Percentiles rank a stretch among this genome's conserved stretches.
Evolutionary conservation across 2,797 vertebrate genomes (phyloP).

Genomic region (Podargus strigoides): DNA sequence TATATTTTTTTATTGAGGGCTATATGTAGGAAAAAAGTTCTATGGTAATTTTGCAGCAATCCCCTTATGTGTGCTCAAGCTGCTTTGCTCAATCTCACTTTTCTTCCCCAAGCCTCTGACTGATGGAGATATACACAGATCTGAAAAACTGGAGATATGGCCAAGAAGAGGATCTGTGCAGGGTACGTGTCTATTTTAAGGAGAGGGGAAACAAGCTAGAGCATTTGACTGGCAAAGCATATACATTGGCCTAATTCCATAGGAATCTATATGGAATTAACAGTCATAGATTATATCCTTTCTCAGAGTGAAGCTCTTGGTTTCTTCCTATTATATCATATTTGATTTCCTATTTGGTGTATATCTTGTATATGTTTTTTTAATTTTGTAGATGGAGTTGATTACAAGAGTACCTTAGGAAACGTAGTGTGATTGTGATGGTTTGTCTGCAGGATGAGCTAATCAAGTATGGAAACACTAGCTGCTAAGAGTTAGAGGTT

Average conservation of each 20-base stretch:
- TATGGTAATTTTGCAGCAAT: neutral
- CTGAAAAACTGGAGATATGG: constrained; percentile 28
- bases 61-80: neutral
- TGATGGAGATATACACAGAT: constrained; percentile 30
- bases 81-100: constrained; percentile 35
- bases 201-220: neutral
- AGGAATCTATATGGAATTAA: neutral
- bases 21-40: neutral
- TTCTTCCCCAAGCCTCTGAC: constrained; percentile 42
- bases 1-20: neutral
- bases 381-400: neutral
- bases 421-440: neutral
- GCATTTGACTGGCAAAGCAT: neutral
- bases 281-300: neutral
- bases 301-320: neutral
- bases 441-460: neutral
- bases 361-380: neutral
- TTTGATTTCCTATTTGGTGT: neutral
- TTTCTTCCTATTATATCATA: neutral
- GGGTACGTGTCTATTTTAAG: neutral
- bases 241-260: neutral
- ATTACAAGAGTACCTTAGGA: neutral
- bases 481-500: neutral
- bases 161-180: constrained; percentile 47
- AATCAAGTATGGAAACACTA: neutral